phyloP scores from a whole-genome alignment of 2,888 invertebrate species.

The Tholera decimalis region DNA sequence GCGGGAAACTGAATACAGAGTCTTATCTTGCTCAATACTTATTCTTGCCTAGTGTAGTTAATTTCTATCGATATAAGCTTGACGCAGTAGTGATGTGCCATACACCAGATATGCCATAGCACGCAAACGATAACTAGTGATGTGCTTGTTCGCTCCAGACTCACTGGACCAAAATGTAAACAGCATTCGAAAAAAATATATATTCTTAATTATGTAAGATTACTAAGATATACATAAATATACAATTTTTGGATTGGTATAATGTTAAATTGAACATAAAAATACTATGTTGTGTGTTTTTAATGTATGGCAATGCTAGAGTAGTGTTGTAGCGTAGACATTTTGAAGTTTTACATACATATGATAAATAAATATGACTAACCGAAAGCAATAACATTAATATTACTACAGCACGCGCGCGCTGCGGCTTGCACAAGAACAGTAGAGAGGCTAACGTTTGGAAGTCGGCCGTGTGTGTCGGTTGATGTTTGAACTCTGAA shows the following conservation, averaged over 20 bases:
- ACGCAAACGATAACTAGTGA: slow-evolving; percentile 75
- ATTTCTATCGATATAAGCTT: slow-evolving; percentile 76
- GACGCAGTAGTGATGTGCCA: slow-evolving; percentile 87
- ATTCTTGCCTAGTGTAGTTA: slow-evolving; percentile 85
- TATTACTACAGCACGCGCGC: slow-evolving; percentile 84
- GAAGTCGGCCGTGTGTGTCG: slow-evolving; percentile 46
- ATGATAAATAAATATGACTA: slow-evolving; percentile 84
- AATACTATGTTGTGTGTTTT: slow-evolving; percentile 87
- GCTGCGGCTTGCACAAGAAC: slow-evolving; percentile 76
- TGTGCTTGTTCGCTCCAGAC: slow-evolving; percentile 83
- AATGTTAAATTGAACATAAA: slow-evolving; percentile 85
- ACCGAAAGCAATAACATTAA: slow-evolving; percentile 90
- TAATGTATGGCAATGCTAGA: slow-evolving; percentile 89
- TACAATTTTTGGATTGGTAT: slow-evolving; percentile 90
- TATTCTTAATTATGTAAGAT: slow-evolving; percentile 79
- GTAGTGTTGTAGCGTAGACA: slow-evolving; percentile 89
- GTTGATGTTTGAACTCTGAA: slow-evolving; percentile 39
- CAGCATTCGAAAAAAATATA: slow-evolving; percentile 73
- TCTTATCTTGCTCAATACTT: slow-evolving; percentile 88
- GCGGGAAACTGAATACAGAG: slow-evolving; percentile 76
- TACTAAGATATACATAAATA: slow-evolving; percentile 82
- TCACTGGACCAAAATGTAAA: slow-evolving; percentile 87
- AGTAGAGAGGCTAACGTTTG: slow-evolving; percentile 43
- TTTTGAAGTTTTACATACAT: slow-evolving; percentile 90
- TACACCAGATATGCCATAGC: slow-evolving; percentile 81